Conservation (phyloP, 2,113 vertebrate species). For the Heterocephalus glaber region DNA sequence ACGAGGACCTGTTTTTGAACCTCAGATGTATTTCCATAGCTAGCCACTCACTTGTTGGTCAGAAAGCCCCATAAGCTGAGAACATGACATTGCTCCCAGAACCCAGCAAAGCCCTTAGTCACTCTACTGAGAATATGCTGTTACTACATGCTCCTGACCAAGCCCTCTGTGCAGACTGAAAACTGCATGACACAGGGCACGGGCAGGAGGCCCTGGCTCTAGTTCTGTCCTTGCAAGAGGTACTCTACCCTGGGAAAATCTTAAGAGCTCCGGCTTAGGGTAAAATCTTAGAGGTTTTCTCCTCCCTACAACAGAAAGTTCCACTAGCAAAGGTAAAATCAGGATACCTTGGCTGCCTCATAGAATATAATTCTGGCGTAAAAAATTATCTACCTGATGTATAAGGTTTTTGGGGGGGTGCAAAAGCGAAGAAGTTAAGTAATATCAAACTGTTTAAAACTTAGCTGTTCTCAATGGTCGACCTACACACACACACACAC, state of each 20-base stretch:
- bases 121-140: neutral
- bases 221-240: neutral
- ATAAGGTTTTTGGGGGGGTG: neutral
- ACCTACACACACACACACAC: neutral
- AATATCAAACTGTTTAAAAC: neutral
- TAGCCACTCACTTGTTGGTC: neutral
- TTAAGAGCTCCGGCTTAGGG: neutral
- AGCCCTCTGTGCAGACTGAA: neutral
- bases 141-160: neutral
- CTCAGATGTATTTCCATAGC: neutral
- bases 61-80: neutral
- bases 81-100: neutral
- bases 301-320: neutral
- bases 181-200: neutral
- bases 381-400: neutral
- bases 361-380: neutral
- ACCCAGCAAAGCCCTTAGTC: neutral
- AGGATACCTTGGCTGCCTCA: neutral
- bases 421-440: constrained; percentile 10
- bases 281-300: neutral
- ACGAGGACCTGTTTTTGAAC: neutral
- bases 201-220: neutral
- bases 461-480: neutral
- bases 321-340: neutral
- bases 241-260: neutral